A percentile compares a stretch with the other conserved stretches of the same genome.
Conservation (phyloP, 2,797 vertebrate genomes). For the Coranthus polyacanthus region DNA sequence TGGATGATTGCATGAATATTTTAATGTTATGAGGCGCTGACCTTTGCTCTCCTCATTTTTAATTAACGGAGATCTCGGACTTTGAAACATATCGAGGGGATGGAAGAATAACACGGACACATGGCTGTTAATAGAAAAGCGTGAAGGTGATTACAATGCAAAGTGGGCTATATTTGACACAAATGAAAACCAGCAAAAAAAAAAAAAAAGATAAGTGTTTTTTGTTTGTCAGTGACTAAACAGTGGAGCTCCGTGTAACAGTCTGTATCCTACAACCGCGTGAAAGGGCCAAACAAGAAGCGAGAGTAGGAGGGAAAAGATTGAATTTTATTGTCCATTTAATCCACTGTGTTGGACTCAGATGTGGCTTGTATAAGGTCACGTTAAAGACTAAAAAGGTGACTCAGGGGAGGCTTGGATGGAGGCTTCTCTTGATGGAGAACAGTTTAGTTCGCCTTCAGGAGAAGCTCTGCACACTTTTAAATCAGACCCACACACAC, state of each 20-base stretch:
- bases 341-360: conserved; percentile 5
- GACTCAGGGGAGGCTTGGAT: too few species aligned
- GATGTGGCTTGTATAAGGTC: neutral
- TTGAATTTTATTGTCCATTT: conserved; percentile 7
- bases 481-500: neutral
- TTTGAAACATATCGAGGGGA: neutral
- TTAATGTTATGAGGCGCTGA: conserved; percentile 15
- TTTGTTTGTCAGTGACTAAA: too few species aligned
- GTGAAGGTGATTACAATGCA: too few species aligned
- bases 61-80: conserved; percentile 8
- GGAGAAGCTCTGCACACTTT: conserved; percentile 10
- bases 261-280: conserved; percentile 13
- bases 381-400: conserved; percentile 18
- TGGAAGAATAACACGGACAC: neutral
- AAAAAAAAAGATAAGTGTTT: too few species aligned
- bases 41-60: conserved; percentile 38
- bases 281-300: too few species aligned
- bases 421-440: too few species aligned
- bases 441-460: conserved; percentile 30
- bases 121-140: too few species aligned
- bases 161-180: too few species aligned
- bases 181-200: too few species aligned
- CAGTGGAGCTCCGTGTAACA: too few species aligned
- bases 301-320: neutral
- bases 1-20: conserved; percentile 10